Evolutionary conservation across 2,888 invertebrate genomes (phyloP).

Genomic region (Escarpia spicata): DNA sequence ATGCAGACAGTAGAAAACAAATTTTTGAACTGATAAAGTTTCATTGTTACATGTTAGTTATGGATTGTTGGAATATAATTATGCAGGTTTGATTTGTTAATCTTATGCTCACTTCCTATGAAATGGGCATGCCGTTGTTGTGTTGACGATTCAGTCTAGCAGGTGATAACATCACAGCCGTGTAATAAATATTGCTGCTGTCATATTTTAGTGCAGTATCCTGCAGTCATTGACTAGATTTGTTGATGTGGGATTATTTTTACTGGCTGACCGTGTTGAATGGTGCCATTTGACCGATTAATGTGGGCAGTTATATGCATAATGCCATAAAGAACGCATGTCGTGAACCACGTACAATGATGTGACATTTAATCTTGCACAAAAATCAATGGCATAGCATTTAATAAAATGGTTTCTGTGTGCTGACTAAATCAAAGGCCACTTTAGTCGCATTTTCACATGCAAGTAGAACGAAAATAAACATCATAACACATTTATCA

Average conservation of each 20-base stretch:
- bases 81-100: too few relatives aligned
- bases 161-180: background rate
- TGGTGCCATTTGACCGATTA: background rate
- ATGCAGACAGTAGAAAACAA: too few relatives aligned
- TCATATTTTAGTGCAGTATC: background rate
- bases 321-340: background rate
- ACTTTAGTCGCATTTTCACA: background rate
- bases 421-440: background rate
- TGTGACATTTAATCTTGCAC: conserved; percentile 1
- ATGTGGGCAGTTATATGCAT: background rate
- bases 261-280: background rate
- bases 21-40: too few relatives aligned
- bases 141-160: background rate
- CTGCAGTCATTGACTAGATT: background rate
- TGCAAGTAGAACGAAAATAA: background rate
- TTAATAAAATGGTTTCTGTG: background rate
- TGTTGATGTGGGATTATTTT: background rate
- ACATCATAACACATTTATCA: background rate
- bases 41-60: too few relatives aligned
- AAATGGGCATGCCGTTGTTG: background rate
- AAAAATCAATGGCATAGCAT: background rate
- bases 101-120: too few relatives aligned
- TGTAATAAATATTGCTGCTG: background rate
- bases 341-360: background rate
- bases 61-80: too few relatives aligned